Evolutionary conservation across 2,797 vertebrate species (phyloP).

Genomic region (Halcyon leucocephala): DNA sequence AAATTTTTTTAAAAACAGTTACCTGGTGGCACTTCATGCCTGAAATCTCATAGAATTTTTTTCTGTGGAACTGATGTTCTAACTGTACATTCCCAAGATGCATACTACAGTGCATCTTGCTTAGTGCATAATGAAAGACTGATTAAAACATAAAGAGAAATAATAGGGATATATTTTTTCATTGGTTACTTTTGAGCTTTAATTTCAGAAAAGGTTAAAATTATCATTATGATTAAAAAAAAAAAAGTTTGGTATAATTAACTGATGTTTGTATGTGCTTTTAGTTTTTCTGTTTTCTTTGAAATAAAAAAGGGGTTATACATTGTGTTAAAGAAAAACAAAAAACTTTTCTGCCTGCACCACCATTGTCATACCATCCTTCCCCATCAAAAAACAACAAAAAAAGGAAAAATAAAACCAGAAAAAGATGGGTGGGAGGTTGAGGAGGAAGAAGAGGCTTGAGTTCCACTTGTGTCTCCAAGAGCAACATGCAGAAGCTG

Average conservation of each 20-base stretch:
- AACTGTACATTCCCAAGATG: slow-evolving; percentile 10
- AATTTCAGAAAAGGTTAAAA: not conserved
- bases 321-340: not conserved
- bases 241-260: not conserved
- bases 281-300: not conserved
- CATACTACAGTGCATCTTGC: not conserved
- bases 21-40: slow-evolving; percentile 71
- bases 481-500: not conserved
- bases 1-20: slow-evolving; percentile 57
- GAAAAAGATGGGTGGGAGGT: accelerated
- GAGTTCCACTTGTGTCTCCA: not conserved
- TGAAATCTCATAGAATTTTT: slow-evolving; percentile 63
- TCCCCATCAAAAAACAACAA: too few relatives aligned
- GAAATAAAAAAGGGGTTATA: not conserved
- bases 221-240: not conserved
- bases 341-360: not conserved
- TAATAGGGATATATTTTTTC: not conserved
- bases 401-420: not conserved
- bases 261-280: not conserved
- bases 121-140: slow-evolving; percentile 17
- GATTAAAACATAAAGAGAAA: slow-evolving; percentile 33
- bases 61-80: not conserved
- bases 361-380: not conserved
- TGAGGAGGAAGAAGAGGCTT: not conserved
- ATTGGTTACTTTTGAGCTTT: not conserved